Evolutionary conservation across 2,797 vertebrate species (phyloP), one percentile per base, ranked within the genome.

Genomic region (Ceyx erithaca): DNA sequence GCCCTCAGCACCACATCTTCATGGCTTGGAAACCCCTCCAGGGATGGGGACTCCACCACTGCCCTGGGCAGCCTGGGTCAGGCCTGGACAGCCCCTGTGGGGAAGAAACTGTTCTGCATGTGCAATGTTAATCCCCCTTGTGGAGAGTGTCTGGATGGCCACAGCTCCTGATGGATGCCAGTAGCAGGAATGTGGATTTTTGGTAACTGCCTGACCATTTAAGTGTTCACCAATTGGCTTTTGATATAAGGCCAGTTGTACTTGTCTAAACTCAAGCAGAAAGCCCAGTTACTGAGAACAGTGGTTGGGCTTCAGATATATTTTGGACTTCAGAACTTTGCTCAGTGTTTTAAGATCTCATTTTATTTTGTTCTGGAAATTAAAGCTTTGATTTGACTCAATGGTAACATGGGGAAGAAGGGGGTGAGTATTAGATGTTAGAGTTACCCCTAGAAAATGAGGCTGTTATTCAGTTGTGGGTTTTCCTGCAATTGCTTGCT

Each of bases 381-480:
- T 21, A 9, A 62, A 79, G 45, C 52, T 48, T 15, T 6, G 23
- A 16, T 68, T 52, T 59, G 66, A 48, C 57, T 81, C 45, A 1
- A 2, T 5, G n/a, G 9, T 77, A 69, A 63, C 14, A 7, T 31
- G 80, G 7, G 15, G 23, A 81, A 14, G 21, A n/a, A 69, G 43
- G 18, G 33, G 16, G 7, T 28, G 63, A 14, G 22, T 13, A 22
- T 49, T 22, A 16, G 48, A 4, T 0, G 0, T 43, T 46, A 10
- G 23, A 37, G 49, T 61, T 82, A 40, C 67, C 48, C 54, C 40
- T 43, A 3, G 54, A 46, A 72, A 62, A 51, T 21, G 30, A 30
- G 43, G 23, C 35, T 41, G 3, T 22, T 45, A 26, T 3, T 80
- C n/a, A n/a, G 2, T 41, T 10, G 2, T 46, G 54, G 28, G 21